Percentiles rank a stretch among this genome's conserved stretches.
Evolutionary conservation across 2,888 invertebrate species (phyloP).

Genomic region (Celastrina argiolus): DNA sequence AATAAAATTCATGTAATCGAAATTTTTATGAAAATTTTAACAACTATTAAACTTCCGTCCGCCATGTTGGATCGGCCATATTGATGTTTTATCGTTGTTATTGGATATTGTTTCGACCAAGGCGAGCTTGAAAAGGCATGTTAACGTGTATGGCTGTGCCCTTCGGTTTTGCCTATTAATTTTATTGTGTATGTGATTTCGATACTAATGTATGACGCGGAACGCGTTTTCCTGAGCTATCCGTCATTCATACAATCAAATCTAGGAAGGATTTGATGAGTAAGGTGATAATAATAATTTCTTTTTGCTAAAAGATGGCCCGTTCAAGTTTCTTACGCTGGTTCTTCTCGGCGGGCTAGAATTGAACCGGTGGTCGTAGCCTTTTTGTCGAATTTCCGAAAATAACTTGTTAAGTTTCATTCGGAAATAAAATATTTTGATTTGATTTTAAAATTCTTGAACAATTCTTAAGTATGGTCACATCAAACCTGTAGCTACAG

Average conservation of each 20-base stretch:
- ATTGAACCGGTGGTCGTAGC: too few species aligned
- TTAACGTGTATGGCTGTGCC: constrained; percentile 46
- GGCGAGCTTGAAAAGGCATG: constrained; percentile 59
- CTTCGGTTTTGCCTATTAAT: constrained; percentile 26
- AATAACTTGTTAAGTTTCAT: too few species aligned
- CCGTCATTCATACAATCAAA: background rate
- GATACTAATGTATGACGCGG: constrained; percentile 11
- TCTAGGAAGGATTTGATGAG: background rate
- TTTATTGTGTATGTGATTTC: background rate
- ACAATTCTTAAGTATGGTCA: too few species aligned
- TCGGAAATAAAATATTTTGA: too few species aligned
- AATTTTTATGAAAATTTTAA: constrained; percentile 37
- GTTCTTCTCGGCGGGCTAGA: too few species aligned
- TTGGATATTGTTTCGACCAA: constrained; percentile 70
- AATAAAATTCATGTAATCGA: constrained; percentile 29
- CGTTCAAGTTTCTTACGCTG: too few species aligned
- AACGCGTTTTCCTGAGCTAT: too few species aligned
- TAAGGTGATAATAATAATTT: background rate
- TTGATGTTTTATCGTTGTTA: constrained; percentile 65
- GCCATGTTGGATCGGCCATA: constrained; percentile 37
- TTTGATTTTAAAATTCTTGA: too few species aligned
- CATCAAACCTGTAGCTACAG: too few species aligned
- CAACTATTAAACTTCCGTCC: constrained; percentile 40
- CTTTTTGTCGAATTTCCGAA: too few species aligned
- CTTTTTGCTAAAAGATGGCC: too few species aligned